phyloP scores from a whole-genome alignment of 2,888 invertebrate genomes.

The Tromatobia lineatoria region DNA sequence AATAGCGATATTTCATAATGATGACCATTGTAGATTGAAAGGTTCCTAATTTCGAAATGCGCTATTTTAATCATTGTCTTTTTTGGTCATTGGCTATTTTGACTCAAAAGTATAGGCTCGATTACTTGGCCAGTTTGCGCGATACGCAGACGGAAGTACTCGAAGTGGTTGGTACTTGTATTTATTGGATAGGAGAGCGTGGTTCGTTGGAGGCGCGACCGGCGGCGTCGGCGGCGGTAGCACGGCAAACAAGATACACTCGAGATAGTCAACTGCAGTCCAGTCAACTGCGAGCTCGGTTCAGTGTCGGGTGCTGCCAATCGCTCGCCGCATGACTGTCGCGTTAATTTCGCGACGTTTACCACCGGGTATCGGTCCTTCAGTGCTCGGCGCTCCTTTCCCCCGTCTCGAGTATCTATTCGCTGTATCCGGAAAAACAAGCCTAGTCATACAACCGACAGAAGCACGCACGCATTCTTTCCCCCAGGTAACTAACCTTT shows the following conservation, averaged over 20 bases:
- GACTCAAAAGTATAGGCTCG: too few species aligned
- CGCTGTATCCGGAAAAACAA: background rate
- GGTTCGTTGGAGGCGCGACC: background rate
- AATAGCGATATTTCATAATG: too few species aligned
- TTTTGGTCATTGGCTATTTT: too few species aligned
- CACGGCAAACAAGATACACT: conserved; percentile 10
- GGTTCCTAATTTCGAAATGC: too few species aligned
- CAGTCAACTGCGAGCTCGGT: background rate
- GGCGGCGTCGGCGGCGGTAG: background rate
- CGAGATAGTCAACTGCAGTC: background rate
- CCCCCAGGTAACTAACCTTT: conserved; percentile 13
- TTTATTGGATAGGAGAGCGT: background rate
- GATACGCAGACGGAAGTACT: background rate
- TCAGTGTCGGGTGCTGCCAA: conserved; percentile 9
- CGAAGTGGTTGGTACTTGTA: too few species aligned
- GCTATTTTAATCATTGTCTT: too few species aligned
- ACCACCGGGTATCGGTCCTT: background rate
- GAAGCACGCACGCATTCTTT: background rate
- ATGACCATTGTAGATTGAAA: too few species aligned
- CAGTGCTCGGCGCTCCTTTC: background rate
- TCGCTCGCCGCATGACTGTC: conserved; percentile 12
- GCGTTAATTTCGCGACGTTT: conserved; percentile 5
- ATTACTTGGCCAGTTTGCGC: too few species aligned
- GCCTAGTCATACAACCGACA: background rate
- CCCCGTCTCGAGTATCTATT: background rate